Percentiles rank a stretch among this genome's conserved stretches.
Evolutionary conservation across 1,140 invertebrate genomes (phyloP).

Genomic region (Atta texana): DNA sequence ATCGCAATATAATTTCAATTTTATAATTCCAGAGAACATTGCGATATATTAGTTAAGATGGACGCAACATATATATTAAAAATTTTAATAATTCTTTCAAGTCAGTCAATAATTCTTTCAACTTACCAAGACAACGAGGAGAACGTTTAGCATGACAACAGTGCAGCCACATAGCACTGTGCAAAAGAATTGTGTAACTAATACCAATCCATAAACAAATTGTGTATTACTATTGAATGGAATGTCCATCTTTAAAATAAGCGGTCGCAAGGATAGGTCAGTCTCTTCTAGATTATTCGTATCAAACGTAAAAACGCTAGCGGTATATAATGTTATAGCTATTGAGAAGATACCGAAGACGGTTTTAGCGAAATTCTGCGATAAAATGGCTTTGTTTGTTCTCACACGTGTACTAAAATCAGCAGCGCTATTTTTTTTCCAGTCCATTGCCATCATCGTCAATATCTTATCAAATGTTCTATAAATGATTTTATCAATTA

Average conservation of each 20-base stretch:
- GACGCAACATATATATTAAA: background rate
- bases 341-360: background rate
- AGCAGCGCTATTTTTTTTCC: background rate
- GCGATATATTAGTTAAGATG: background rate
- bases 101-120: no score
- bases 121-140: conserved; percentile 52
- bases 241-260: conserved; percentile 55
- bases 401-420: background rate
- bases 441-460: background rate
- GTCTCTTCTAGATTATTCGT: background rate
- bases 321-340: background rate
- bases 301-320: background rate
- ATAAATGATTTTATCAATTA: background rate
- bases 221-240: conserved; percentile 29
- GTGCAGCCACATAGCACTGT: background rate
- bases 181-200: conserved; percentile 12
- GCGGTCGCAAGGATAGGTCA: background rate
- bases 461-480: conserved; percentile 22
- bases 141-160: conserved; percentile 27
- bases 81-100: background rate
- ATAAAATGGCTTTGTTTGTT: background rate
- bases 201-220: conserved; percentile 30
- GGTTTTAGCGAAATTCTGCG: background rate
- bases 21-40: background rate
- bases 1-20: background rate